Conservation (phyloP, 1,140 invertebrate species). For the Gerris buenoi region DNA sequence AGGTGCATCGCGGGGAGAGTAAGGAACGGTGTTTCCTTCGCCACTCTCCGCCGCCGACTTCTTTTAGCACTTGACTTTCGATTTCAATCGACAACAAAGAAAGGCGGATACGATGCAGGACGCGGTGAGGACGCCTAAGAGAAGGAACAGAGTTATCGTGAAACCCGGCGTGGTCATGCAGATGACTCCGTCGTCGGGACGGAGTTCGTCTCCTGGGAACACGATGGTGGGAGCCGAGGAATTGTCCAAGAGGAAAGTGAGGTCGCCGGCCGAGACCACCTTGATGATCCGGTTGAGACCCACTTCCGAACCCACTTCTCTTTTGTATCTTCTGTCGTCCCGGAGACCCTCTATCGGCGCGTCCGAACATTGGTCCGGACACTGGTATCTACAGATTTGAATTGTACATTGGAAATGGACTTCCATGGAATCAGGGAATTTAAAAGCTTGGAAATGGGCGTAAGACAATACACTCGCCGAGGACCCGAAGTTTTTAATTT, state of each 20-base stretch:
- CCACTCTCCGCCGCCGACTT: too few relatives aligned
- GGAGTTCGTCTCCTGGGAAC: conserved; percentile 59
- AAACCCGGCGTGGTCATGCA: conserved; percentile 87
- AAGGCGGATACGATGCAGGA: conserved; percentile 72
- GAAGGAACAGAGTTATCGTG: conserved; percentile 61
- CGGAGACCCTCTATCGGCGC: conserved; percentile 57
- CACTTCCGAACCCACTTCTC: conserved; percentile 55
- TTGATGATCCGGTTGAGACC: conserved; percentile 79
- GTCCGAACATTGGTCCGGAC: conserved; percentile 77
- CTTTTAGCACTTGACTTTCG: conserved; percentile 16
- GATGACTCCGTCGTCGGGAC: conserved; percentile 45
- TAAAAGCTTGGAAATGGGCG: conserved; percentile 85
- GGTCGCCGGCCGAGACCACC: conserved; percentile 82
- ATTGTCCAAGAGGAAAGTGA: conserved; percentile 73
- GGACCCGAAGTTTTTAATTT: conserved; percentile 88
- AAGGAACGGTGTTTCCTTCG: background rate
- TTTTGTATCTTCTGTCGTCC: conserved; percentile 38
- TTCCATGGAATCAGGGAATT: conserved; percentile 93
- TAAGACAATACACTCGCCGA: conserved; percentile 85
- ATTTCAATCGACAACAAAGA: conserved; percentile 57
- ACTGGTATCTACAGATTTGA: conserved; percentile 84
- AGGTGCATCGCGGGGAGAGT: background rate
- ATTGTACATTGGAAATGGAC: conserved; percentile 94
- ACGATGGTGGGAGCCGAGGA: conserved; percentile 53
- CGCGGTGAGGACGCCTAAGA: conserved; percentile 60